Evolutionary conservation across 2,113 vertebrate genomes (phyloP).

Genomic region (Microtus pennsylvanicus): DNA sequence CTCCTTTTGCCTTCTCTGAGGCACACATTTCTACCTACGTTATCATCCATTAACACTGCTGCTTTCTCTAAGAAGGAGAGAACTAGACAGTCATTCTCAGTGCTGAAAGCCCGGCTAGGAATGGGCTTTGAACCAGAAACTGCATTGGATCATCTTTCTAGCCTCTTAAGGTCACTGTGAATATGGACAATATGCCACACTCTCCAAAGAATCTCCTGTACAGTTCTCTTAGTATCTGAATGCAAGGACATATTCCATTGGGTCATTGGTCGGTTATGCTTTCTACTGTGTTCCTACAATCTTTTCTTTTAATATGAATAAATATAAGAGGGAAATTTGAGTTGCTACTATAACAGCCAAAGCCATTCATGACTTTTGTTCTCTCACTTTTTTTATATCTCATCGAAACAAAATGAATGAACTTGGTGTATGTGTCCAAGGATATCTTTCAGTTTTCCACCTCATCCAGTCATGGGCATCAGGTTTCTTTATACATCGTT

Average conservation of each 20-base stretch:
- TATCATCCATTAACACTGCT: too few species aligned
- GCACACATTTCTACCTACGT: not conserved
- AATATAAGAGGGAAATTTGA: not conserved
- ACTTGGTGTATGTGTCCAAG: not conserved
- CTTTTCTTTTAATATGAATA: not conserved
- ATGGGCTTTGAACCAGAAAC: not conserved
- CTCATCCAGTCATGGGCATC: not conserved
- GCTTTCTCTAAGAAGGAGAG: not conserved
- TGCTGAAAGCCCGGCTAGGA: not conserved
- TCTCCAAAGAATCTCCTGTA: not conserved
- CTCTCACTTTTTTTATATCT: not conserved
- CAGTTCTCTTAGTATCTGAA: not conserved
- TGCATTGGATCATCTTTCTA: not conserved
- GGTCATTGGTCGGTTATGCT: not conserved
- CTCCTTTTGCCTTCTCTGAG: not conserved
- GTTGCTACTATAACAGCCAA: not conserved
- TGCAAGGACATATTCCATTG: not conserved
- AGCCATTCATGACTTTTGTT: not conserved
- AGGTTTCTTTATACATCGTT: not conserved
- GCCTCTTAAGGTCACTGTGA: not conserved
- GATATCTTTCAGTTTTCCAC: not conserved
- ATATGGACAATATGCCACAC: not conserved
- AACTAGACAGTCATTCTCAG: not conserved
- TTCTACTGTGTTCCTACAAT: not conserved
- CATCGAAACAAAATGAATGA: constrained; percentile 2